Percentiles rank a stretch among this genome's conserved stretches.
Evolutionary conservation across 2,113 vertebrate genomes (phyloP).

Genomic region (Labeo rohita): DNA sequence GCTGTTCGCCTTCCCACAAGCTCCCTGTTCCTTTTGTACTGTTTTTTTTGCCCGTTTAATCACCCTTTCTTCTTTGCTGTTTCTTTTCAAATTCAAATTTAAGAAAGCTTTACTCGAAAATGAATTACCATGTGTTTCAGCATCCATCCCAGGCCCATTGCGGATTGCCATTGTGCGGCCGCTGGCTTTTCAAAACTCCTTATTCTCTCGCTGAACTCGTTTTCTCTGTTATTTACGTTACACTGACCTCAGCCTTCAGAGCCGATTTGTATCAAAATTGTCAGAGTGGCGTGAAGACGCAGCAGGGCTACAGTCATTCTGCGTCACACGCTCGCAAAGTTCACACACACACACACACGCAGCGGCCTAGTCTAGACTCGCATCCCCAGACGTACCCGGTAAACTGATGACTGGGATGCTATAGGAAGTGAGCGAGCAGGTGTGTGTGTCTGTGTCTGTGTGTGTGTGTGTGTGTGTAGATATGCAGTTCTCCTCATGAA

Average conservation of each 20-base stretch:
- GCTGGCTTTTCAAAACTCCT: conserved; percentile 45
- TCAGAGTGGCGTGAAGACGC: conserved; percentile 78
- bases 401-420: conserved; percentile 68
- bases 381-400: conserved; percentile 52
- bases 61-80: conserved; percentile 51
- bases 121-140: conserved; percentile 65
- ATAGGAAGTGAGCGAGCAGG: conserved; percentile 67
- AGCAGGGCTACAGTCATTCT: conserved; percentile 70
- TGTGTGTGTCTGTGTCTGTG: conserved; percentile 59
- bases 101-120: conserved; percentile 51
- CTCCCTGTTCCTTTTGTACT: conserved; percentile 40
- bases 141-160: conserved; percentile 9
- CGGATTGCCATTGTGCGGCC: conserved; percentile 45
- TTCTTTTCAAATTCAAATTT: conserved; percentile 62
- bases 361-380: conserved; percentile 20
- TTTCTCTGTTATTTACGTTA: conserved; percentile 77
- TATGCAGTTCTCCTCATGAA: conserved; percentile 75
- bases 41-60: conserved; percentile 23
- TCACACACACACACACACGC: neutral
- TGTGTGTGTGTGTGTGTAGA: conserved; percentile 66
- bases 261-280: conserved; percentile 81
- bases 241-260: conserved; percentile 79
- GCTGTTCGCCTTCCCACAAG: conserved; percentile 36
- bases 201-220: conserved; percentile 34
- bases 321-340: conserved; percentile 55